Evolutionary conservation across 1,140 invertebrate species (phyloP).

Genomic region (Oryctes rhinoceros): DNA sequence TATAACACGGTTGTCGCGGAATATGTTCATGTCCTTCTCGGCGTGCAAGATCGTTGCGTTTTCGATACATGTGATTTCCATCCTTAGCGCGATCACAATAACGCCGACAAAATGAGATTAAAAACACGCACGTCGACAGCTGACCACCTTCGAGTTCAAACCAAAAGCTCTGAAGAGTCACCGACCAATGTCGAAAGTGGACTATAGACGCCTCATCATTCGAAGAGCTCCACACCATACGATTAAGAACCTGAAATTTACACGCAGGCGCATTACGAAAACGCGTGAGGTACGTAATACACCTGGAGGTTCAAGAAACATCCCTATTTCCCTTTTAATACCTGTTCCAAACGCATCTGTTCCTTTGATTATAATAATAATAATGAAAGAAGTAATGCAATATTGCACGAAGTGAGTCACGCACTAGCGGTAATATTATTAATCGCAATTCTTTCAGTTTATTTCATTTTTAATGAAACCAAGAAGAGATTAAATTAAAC

Average conservation of each 20-base stretch:
- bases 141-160: too few relatives aligned
- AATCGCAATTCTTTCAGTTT: background rate
- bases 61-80: slow-evolving; percentile 52
- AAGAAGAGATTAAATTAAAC: too few relatives aligned
- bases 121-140: slow-evolving; percentile 14
- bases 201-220: too few relatives aligned
- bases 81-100: slow-evolving; percentile 17
- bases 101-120: background rate
- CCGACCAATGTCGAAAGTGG: too few relatives aligned
- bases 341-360: background rate
- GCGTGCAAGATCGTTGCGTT: slow-evolving; percentile 43
- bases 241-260: background rate
- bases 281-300: background rate
- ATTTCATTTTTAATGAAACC: too few relatives aligned
- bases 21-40: slow-evolving; percentile 68
- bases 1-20: slow-evolving; percentile 74
- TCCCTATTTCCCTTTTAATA: slow-evolving; percentile 17
- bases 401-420: too few relatives aligned
- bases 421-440: background rate
- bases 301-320: slow-evolving; percentile 24
- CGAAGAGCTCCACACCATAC: background rate
- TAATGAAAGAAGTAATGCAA: too few relatives aligned
- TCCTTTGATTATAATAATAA: background rate
- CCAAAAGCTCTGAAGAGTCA: too few relatives aligned
- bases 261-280: slow-evolving; percentile 22